Evolutionary conservation across 2,113 vertebrate species (phyloP).

Genomic region (Trogon melanurus): DNA sequence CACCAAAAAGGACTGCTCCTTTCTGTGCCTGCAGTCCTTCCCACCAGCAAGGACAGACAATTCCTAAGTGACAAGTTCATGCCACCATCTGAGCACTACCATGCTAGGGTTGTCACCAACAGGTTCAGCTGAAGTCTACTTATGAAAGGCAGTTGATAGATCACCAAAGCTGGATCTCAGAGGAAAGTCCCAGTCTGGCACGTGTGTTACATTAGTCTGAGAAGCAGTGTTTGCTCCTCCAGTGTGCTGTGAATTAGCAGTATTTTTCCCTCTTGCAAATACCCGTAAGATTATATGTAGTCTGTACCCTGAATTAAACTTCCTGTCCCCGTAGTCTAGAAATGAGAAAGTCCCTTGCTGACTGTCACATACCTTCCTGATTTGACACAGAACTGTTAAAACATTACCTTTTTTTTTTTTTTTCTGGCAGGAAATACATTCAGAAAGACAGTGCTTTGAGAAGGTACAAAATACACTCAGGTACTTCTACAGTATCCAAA

Average conservation of each 20-base stretch:
- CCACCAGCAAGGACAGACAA: rapidly evolving
- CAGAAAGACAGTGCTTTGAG: not conserved
- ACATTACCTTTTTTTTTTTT: not conserved
- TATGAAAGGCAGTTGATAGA: not conserved
- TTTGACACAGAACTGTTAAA: not conserved
- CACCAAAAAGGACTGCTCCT: not conserved
- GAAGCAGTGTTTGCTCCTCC: not conserved
- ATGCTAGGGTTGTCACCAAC: not conserved
- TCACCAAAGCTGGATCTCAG: not conserved
- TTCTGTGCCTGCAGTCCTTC: not conserved
- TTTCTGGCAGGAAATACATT: not conserved
- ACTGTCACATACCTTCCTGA: not conserved
- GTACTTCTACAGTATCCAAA: not conserved
- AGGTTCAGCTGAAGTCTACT: not conserved
- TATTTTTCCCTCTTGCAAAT: not conserved
- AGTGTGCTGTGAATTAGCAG: rapidly evolving
- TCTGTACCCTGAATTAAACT: not conserved
- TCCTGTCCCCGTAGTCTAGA: not conserved
- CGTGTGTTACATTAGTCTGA: rapidly evolving
- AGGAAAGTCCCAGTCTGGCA: rapidly evolving
- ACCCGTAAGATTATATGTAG: not conserved
- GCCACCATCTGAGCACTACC: not conserved
- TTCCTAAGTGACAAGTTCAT: not conserved
- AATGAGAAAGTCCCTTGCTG: not conserved
- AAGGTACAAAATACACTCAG: not conserved